Evolutionary conservation across 2,113 vertebrate species (phyloP).

Genomic region (Parus major): DNA sequence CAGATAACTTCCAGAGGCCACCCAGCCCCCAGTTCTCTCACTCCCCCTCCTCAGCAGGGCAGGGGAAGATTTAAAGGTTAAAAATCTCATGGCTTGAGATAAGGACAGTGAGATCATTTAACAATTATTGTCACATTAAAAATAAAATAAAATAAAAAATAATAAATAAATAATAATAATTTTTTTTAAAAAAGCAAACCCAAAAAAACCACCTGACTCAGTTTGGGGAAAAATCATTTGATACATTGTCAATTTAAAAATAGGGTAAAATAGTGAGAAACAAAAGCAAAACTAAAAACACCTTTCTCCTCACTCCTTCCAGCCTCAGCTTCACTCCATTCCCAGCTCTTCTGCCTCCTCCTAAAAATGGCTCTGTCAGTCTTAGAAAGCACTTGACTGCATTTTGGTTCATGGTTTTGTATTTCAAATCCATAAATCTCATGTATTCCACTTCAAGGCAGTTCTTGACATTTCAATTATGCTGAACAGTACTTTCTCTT

Average conservation of each 20-base stretch:
- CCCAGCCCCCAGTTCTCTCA: background rate
- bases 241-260: background rate
- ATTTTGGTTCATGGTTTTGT: background rate
- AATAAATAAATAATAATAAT: too few species aligned
- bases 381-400: background rate
- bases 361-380: background rate
- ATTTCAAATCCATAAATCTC: slow-evolving; percentile 7
- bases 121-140: background rate
- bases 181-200: too few species aligned
- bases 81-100: background rate
- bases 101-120: background rate
- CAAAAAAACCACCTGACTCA: background rate
- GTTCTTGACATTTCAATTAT: background rate
- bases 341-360: background rate
- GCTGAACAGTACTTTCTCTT: background rate
- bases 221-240: background rate
- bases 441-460: background rate
- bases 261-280: background rate
- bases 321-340: background rate
- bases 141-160: background rate
- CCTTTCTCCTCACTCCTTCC: background rate
- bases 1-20: background rate
- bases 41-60: background rate
- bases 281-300: background rate
- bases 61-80: background rate